Percentiles rank a stretch among this genome's conserved stretches.
Evolutionary conservation across 1,140 invertebrate genomes (phyloP).

Genomic region (Danaus melanippus): DNA sequence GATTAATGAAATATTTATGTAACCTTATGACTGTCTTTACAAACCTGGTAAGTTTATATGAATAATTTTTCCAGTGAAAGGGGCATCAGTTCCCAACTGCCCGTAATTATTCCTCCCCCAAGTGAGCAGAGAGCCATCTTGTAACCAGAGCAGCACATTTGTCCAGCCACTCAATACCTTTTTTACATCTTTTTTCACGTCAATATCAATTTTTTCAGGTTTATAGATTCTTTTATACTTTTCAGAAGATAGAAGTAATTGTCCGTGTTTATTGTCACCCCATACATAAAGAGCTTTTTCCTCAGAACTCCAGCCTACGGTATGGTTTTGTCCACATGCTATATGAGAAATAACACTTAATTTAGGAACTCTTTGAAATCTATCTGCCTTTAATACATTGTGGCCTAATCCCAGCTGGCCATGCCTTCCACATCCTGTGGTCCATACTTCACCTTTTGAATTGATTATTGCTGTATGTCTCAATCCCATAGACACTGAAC

Average conservation of each 20-base stretch:
- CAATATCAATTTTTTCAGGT: conserved; percentile 71
- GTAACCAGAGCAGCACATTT: conserved; percentile 76
- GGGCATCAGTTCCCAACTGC: conserved; percentile 74
- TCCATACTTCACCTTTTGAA: conserved; percentile 73
- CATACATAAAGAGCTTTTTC: conserved; percentile 76
- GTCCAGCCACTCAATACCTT: conserved; percentile 81
- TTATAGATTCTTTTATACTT: conserved; percentile 52
- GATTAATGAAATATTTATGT: too few relatives aligned
- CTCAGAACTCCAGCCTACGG: conserved; percentile 74
- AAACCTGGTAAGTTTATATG: conserved; percentile 46
- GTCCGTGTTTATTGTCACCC: conserved; percentile 84
- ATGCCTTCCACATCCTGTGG: conserved; percentile 76
- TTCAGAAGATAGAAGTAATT: conserved; percentile 73
- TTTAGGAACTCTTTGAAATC: conserved; percentile 74
- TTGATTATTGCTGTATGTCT: conserved; percentile 80
- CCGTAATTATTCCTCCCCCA: conserved; percentile 90
- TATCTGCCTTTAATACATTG: conserved; percentile 55
- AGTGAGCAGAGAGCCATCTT: conserved; percentile 74
- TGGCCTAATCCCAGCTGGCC: conserved; percentile 77
- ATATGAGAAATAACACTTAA: conserved; percentile 72
- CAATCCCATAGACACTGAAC: conserved; percentile 73
- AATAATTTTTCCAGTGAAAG: conserved; percentile 39
- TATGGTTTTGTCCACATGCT: conserved; percentile 82
- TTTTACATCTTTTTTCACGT: conserved; percentile 63
- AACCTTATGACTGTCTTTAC: too few relatives aligned